These are phyloP conservation scores for Heliconius hermathena DNA, from an alignment of 1,140 invertebrate genomes.

Conservation along the genomic window DNA sequence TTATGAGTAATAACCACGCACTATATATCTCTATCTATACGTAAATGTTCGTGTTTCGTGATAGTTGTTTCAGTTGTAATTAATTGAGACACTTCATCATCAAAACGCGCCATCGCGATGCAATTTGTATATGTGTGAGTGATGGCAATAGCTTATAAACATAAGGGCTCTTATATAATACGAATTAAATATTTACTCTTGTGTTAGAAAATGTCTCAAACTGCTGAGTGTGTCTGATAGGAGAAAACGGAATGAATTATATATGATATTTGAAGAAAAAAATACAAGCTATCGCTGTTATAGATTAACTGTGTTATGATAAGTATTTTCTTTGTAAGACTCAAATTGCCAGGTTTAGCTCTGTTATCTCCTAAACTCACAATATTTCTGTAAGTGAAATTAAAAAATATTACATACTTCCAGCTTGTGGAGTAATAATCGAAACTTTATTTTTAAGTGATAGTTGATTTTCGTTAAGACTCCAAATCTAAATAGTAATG, in stretches of 20 bases:
- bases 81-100: background rate
- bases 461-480: background rate
- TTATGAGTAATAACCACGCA: conserved; percentile 17
- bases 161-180: background rate
- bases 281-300: too few species aligned
- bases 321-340: too few species aligned
- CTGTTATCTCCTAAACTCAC: too few species aligned
- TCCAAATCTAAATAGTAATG: background rate
- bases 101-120: background rate
- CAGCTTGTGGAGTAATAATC: too few species aligned
- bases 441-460: background rate
- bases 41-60: background rate
- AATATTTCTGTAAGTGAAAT: background rate
- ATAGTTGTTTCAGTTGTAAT: background rate
- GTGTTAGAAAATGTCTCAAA: too few species aligned
- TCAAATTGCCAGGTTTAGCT: too few species aligned
- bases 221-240: background rate
- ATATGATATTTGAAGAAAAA: too few species aligned
- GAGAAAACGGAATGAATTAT: background rate
- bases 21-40: background rate
- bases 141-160: background rate
- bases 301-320: too few species aligned
- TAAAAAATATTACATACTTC: background rate
- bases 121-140: background rate
- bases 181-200: background rate